These are phyloP conservation scores for Bombus confusus DNA, from an alignment of 1,140 invertebrate genomes.

Conservation along the genomic window DNA sequence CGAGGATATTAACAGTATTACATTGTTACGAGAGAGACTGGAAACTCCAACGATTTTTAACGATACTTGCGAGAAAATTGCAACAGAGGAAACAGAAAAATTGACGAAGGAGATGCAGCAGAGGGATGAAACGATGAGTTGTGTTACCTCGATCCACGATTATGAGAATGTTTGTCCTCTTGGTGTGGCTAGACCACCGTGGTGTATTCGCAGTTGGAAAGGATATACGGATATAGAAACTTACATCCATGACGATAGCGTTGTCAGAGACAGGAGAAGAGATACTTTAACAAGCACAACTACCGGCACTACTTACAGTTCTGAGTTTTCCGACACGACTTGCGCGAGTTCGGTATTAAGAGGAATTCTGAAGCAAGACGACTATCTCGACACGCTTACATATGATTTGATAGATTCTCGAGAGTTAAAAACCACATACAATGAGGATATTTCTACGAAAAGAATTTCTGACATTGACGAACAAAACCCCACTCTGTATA, in stretches of 20 bases:
- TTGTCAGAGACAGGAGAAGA: slow-evolving; percentile 83
- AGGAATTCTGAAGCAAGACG: slow-evolving; percentile 80
- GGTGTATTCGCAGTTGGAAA: slow-evolving; percentile 87
- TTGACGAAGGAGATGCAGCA: slow-evolving; percentile 57
- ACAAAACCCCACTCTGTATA: slow-evolving; percentile 80
- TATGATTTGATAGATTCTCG: slow-evolving; percentile 80
- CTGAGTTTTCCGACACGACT: slow-evolving; percentile 75
- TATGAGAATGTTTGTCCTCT: slow-evolving; percentile 88
- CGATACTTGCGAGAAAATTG: slow-evolving; percentile 38
- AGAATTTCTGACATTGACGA: slow-evolving; percentile 61
- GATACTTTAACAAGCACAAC: slow-evolving; percentile 83
- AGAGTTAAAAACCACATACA: slow-evolving; percentile 46
- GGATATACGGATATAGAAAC: slow-evolving; percentile 87
- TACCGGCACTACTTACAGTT: slow-evolving; percentile 75
- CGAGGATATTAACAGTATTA: slow-evolving; percentile 50
- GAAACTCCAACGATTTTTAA: slow-evolving; percentile 63
- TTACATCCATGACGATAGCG: slow-evolving; percentile 85
- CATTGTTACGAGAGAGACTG: slow-evolving; percentile 54
- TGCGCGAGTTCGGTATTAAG: slow-evolving; percentile 80
- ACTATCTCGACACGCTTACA: slow-evolving; percentile 83
- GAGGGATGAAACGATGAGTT: slow-evolving; percentile 83
- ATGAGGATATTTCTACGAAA: slow-evolving; percentile 41
- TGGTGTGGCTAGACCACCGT: slow-evolving; percentile 86
- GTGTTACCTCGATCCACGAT: slow-evolving; percentile 86
- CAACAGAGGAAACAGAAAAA: slow-evolving; percentile 47